These are phyloP conservation scores for Coranthus polyacanthus DNA, from an alignment of 2,797 vertebrate species.

Conservation along the genomic window DNA sequence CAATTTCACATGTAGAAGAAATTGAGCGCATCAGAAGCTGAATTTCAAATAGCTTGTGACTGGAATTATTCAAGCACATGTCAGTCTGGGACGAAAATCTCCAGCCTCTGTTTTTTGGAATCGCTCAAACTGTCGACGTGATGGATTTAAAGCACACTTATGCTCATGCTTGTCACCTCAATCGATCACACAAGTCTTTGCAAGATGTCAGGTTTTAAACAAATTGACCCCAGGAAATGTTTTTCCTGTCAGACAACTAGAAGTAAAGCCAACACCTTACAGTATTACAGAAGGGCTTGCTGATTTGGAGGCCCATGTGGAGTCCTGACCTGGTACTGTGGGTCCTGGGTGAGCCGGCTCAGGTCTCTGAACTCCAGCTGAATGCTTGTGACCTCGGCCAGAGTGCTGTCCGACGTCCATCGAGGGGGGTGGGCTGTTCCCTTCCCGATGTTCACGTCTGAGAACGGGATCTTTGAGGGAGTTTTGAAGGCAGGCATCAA, in stretches of 20 bases:
- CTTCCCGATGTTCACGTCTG: conserved; percentile 95
- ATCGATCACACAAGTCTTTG: conserved; percentile 19
- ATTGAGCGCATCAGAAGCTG: too few relatives aligned
- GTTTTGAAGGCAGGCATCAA: conserved; percentile 97
- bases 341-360: conserved; percentile 90
- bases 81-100: conserved; percentile 2
- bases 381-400: conserved; percentile 97
- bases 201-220: conserved; percentile 19
- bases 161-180: conserved; percentile 18
- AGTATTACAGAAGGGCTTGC: background rate
- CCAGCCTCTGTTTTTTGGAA: conserved; percentile 8
- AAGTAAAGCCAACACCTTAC: background rate
- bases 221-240: conserved; percentile 7
- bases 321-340: conserved; percentile 87
- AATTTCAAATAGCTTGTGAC: conserved; percentile 8
- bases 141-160: conserved; percentile 38
- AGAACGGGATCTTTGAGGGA: conserved; percentile 95
- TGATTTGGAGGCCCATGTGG: background rate
- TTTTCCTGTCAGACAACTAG: conserved; percentile 9
- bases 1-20: conserved; percentile 44
- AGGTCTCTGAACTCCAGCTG: conserved; percentile 98
- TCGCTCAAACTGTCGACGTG: conserved; percentile 45
- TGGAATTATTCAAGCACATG: conserved; percentile 11
- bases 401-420: conserved; percentile 97
- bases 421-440: conserved; percentile 95